Evolutionary conservation across 2,113 vertebrate species (phyloP), one percentile per base, ranked within the genome.

Genomic region (Myanophis thanlyinensis): DNA sequence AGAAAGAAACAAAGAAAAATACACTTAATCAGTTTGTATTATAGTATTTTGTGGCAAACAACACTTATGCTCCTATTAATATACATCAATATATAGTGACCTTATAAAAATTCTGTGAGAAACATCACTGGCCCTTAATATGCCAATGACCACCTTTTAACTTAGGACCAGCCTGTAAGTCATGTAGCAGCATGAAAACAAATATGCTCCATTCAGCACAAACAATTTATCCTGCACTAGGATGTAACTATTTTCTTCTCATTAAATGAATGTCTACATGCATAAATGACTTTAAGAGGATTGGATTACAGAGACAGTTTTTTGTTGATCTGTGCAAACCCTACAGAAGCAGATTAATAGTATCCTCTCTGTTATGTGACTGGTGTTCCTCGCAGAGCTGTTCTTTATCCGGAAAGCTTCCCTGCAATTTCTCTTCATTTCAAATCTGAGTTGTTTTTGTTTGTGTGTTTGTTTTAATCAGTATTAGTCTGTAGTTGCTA

Each of bases 301-400:
- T 51, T 86, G 46, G 88, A 90, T 62, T 93, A 62, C 25, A 30
- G 48, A 47, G 46, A 90, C 4, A 6, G 7, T 1, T 22, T 91
- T 93, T 89, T 93, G 20, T 89, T 52, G 84, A 59, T 85, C 88
- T 62, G 53, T 89, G 88, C 52, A 90, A 93, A 93, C 47, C 23
- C 13, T 40, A 47, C 47, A 90, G 85, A 62, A 73, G 54, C 35
- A 46, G 44, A 88, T 86, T 13, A 84, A n/a, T 67, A 27, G 56
- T 0, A 27, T 9, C 12, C 56, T 0, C 0, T 44, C 44, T 44
- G 1, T 20, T n/a, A 1, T 0, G 0, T 0, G 11, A 1, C 59
- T 48, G 53, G 44, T 13, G 27, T 59, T 93, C 23, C 48, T 3
- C 0, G 80, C 46, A 92, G 22, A 86, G 35, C 92, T 67, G 5